Evolutionary conservation across 2,888 invertebrate species (phyloP).

Genomic region (Lypha dubia): DNA sequence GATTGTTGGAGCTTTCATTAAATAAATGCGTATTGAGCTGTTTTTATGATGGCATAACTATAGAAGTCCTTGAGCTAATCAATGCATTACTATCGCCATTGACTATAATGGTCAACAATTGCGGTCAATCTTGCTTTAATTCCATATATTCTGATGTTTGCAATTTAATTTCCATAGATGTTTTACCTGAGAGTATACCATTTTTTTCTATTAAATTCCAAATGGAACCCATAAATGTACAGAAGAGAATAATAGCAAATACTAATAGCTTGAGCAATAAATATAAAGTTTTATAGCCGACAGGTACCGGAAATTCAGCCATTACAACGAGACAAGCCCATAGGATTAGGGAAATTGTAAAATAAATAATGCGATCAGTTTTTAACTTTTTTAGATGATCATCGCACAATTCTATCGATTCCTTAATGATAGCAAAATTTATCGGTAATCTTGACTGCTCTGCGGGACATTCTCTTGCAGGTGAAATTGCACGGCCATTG

Average conservation of each 20-base stretch:
- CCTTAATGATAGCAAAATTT: slow-evolving; percentile 78
- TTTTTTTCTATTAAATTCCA: slow-evolving; percentile 93
- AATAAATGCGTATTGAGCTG: slow-evolving; percentile 79
- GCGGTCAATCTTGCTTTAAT: slow-evolving; percentile 63
- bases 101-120: slow-evolving; percentile 12
- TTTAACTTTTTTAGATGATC: slow-evolving; percentile 79
- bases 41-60: slow-evolving; percentile 25
- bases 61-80: not conserved
- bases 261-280: slow-evolving; percentile 86
- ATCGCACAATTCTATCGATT: slow-evolving; percentile 81
- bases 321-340: slow-evolving; percentile 79
- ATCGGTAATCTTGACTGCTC: slow-evolving; percentile 70
- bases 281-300: slow-evolving; percentile 83
- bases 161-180: slow-evolving; percentile 86
- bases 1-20: not conserved
- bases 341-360: slow-evolving; percentile 76
- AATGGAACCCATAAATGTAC: slow-evolving; percentile 90
- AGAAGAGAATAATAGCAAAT: slow-evolving; percentile 87
- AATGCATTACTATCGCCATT: slow-evolving; percentile 18
- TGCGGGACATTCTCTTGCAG: slow-evolving; percentile 32
- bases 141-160: slow-evolving; percentile 42
- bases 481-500: slow-evolving; percentile 32
- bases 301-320: slow-evolving; percentile 79
- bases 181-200: slow-evolving; percentile 89
- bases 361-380: slow-evolving; percentile 81